phyloP scores from a whole-genome alignment of 1,140 invertebrate species.

The Nasonia vitripennis region DNA sequence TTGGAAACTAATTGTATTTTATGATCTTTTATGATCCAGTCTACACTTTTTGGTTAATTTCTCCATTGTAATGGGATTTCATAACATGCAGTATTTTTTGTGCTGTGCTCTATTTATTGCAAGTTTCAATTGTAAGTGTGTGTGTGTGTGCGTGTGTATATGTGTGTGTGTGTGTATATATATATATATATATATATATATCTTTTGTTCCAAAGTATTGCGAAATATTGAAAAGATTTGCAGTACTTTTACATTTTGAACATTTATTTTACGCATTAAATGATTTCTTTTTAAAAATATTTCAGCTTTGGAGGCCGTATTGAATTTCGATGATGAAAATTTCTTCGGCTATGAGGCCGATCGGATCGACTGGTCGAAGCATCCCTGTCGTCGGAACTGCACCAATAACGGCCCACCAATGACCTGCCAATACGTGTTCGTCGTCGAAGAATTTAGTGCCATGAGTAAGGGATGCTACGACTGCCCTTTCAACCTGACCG shows the following conservation, averaged over 20 bases:
- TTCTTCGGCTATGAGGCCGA: neutral
- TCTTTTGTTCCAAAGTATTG: too few relatives aligned
- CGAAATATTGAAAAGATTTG: too few relatives aligned
- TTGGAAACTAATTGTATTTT: neutral
- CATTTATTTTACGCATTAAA: too few relatives aligned
- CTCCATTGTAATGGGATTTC: neutral
- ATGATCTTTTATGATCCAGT: neutral
- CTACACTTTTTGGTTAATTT: neutral
- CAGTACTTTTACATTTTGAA: too few relatives aligned
- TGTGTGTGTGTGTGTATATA: too few relatives aligned
- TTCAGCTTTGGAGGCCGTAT: neutral
- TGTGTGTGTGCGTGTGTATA: too few relatives aligned
- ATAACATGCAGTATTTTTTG: neutral
- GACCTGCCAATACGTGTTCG: slow-evolving; percentile 83
- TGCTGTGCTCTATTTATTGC: too few relatives aligned
- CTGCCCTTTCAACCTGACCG: slow-evolving; percentile 84
- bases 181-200: too few relatives aligned
- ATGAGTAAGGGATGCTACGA: slow-evolving; percentile 91
- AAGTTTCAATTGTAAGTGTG: neutral
- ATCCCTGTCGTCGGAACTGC: slow-evolving; percentile 77
- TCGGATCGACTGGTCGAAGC: slow-evolving; percentile 2
- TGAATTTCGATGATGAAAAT: neutral
- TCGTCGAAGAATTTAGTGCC: slow-evolving; percentile 86
- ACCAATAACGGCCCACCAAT: slow-evolving; percentile 74
- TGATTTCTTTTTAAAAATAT: neutral